Evolutionary conservation across 2,797 vertebrate genomes (phyloP).

Genomic region (Mus caroli): DNA sequence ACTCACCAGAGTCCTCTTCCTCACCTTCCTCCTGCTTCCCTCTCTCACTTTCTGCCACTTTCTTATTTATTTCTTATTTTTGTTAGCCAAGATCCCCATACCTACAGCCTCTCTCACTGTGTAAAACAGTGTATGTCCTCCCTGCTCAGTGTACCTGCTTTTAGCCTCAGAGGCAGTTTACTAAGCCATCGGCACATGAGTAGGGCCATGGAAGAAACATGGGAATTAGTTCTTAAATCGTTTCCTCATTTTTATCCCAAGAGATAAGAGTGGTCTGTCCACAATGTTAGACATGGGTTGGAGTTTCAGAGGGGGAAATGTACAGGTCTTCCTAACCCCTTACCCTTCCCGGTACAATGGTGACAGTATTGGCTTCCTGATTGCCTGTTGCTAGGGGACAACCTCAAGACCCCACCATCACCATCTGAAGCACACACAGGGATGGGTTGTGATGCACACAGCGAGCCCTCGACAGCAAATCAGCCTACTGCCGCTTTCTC

Average conservation of each 20-base stretch:
- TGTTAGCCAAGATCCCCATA: neutral
- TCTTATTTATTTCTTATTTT: neutral
- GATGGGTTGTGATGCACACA: neutral
- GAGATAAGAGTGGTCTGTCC: neutral
- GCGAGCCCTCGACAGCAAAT: neutral
- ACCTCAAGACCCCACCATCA: accelerated
- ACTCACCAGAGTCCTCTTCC: neutral
- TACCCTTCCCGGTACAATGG: neutral
- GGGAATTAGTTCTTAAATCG: neutral
- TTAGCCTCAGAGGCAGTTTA: neutral
- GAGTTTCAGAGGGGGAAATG: conserved; percentile 27
- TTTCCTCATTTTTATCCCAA: neutral
- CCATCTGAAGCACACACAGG: neutral
- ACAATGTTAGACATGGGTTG: neutral
- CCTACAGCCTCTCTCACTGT: neutral
- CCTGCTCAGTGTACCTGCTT: neutral
- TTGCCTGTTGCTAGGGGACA: neutral
- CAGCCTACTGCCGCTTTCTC: neutral
- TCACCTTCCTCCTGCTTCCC: neutral
- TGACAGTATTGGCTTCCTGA: neutral
- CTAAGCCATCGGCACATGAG: neutral
- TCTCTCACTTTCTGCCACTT: neutral
- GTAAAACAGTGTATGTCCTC: neutral
- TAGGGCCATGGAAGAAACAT: neutral
- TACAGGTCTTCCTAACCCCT: neutral